phyloP scores from a whole-genome alignment of 2,797 vertebrate species.

The Antrozous pallidus region DNA sequence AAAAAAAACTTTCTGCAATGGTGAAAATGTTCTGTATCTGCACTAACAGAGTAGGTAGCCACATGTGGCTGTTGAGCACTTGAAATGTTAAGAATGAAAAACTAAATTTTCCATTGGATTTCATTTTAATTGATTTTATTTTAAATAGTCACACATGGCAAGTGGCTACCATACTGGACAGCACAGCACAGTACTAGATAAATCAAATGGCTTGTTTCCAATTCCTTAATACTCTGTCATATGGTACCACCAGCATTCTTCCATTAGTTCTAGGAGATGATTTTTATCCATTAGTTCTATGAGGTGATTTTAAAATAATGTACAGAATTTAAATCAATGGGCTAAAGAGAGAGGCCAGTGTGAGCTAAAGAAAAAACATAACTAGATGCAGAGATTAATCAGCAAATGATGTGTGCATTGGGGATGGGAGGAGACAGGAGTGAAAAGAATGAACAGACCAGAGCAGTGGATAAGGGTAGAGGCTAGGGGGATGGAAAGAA shows the following conservation, averaged over 20 bases:
- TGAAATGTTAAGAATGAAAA: neutral
- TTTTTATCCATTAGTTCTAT: neutral
- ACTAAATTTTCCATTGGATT: neutral
- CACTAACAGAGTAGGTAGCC: neutral
- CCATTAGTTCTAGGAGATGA: neutral
- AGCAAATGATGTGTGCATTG: neutral
- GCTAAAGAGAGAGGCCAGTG: neutral
- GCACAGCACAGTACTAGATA: neutral
- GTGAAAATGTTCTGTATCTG: neutral
- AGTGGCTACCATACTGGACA: neutral
- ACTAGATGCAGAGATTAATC: neutral
- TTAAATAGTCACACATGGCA: neutral
- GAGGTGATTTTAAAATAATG: neutral
- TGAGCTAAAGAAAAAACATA: neutral
- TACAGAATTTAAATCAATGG: neutral
- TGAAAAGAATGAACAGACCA: neutral
- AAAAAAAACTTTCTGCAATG: neutral
- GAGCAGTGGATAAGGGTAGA: neutral
- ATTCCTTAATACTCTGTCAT: neutral
- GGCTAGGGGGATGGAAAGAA: rapidly evolving
- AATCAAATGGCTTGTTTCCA: neutral
- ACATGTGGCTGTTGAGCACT: neutral
- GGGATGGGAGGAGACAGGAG: neutral
- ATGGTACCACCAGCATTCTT: neutral
- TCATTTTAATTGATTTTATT: neutral